Evolutionary conservation across 2,113 vertebrate species (phyloP).

Genomic region (Speoplatyrhinus poulsoni): DNA sequence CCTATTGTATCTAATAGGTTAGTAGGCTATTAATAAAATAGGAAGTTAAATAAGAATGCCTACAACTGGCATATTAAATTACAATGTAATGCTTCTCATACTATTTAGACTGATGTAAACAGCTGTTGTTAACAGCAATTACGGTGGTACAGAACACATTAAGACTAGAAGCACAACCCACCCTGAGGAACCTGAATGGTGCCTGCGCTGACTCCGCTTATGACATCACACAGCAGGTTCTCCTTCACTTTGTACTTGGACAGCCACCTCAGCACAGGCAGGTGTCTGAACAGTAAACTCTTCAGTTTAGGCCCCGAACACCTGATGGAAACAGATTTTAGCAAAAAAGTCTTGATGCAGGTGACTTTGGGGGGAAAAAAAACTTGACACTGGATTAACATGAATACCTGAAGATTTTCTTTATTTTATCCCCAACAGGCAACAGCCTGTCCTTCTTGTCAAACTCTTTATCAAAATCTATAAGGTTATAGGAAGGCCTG

Average conservation of each 20-base stretch:
- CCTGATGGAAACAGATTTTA: conserved; percentile 58
- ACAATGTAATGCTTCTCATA: neutral
- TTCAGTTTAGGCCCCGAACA: conserved; percentile 83
- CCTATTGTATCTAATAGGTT: too few relatives aligned
- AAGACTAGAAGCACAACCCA: conserved; percentile 49
- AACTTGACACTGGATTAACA: conserved; percentile 14
- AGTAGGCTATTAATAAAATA: too few relatives aligned
- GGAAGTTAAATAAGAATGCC: neutral
- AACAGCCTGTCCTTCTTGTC: conserved; percentile 87
- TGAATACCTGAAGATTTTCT: conserved; percentile 84
- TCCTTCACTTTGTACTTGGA: conserved; percentile 88
- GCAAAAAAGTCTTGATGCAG: neutral
- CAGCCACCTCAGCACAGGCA: conserved; percentile 87
- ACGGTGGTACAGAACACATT: neutral
- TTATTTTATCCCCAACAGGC: conserved; percentile 83
- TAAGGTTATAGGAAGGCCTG: conserved; percentile 80
- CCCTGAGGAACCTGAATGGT: conserved; percentile 93
- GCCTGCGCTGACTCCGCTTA: conserved; percentile 87
- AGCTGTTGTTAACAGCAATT: neutral
- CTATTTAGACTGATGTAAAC: neutral
- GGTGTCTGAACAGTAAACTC: conserved; percentile 75
- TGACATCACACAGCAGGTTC: conserved; percentile 82
- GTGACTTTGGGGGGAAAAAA: too few relatives aligned
- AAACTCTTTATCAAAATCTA: conserved; percentile 86
- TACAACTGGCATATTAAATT: neutral